Conservation (phyloP, 2,113 vertebrate species). For the Ancistrus triradiatus region DNA sequence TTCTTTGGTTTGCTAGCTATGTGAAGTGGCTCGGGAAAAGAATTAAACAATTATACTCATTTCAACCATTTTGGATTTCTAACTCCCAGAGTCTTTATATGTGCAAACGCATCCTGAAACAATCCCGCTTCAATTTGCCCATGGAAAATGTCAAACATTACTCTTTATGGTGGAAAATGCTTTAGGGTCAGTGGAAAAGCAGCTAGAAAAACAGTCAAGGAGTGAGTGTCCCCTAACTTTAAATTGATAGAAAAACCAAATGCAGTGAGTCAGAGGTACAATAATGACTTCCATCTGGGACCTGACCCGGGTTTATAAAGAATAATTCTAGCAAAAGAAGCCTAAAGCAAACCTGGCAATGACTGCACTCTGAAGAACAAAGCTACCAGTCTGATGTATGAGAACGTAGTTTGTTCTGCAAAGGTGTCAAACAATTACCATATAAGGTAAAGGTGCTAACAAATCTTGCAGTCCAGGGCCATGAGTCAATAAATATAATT, state of each 20-base stretch:
- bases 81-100: constrained; percentile 21
- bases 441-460: not conserved
- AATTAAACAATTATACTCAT: constrained; percentile 12
- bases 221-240: constrained; percentile 39
- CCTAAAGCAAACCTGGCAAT: constrained; percentile 42
- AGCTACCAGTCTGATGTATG: constrained; percentile 15
- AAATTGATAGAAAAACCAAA: constrained; percentile 53
- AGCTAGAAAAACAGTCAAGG: constrained; percentile 38
- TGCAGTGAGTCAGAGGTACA: constrained; percentile 40
- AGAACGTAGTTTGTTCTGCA: constrained; percentile 21
- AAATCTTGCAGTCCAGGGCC: too few species aligned
- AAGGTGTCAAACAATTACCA: constrained; percentile 46
- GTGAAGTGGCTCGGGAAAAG: too few species aligned
- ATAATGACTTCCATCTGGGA: constrained; percentile 55
- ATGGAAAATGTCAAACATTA: constrained; percentile 45
- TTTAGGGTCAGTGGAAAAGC: constrained; percentile 38
- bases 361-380: constrained; percentile 39
- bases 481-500: too few species aligned
- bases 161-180: constrained; percentile 40
- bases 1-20: too few species aligned
- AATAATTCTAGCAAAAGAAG: constrained; percentile 47
- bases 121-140: constrained; percentile 36
- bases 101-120: constrained; percentile 42
- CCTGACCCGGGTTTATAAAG: constrained; percentile 46
- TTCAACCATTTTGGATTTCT: constrained; percentile 10